phyloP scores from a whole-genome alignment of 2,797 vertebrate genomes.

The Gila robusta region DNA sequence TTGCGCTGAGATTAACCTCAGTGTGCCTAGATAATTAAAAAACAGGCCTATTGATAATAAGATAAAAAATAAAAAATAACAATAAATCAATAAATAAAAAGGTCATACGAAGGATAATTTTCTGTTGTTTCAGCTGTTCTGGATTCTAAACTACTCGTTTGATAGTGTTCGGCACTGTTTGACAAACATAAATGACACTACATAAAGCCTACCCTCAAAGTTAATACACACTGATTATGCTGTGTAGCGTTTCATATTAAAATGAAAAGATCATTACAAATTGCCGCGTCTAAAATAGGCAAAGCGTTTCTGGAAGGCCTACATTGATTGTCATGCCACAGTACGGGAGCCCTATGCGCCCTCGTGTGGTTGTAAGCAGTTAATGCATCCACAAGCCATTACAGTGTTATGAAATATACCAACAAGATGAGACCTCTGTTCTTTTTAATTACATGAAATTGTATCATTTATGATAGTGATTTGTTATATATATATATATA shows the following conservation, averaged over 20 bases:
- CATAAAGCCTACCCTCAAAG: too few species aligned
- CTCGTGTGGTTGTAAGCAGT: slow-evolving; percentile 24
- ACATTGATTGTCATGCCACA: neutral
- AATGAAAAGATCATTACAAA: neutral
- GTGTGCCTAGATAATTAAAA: neutral
- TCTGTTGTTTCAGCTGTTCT: neutral
- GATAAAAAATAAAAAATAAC: too few species aligned
- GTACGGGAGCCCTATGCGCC: slow-evolving; percentile 4
- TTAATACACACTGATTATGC: neutral
- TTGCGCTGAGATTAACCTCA: neutral
- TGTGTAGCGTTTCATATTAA: neutral
- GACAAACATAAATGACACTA: neutral
- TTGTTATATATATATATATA: too few species aligned
- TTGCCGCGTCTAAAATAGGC: neutral
- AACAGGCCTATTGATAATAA: neutral
- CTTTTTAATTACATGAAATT: neutral
- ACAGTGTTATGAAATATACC: neutral
- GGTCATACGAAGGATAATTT: neutral
- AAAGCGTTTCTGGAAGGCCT: neutral
- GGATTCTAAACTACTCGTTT: neutral
- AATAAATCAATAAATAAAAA: neutral
- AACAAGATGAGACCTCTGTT: neutral
- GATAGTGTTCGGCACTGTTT: neutral
- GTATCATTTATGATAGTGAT: neutral
- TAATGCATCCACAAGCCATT: neutral